Conservation (phyloP, 2,888 invertebrate genomes). For the Watsonalla binaria region DNA sequence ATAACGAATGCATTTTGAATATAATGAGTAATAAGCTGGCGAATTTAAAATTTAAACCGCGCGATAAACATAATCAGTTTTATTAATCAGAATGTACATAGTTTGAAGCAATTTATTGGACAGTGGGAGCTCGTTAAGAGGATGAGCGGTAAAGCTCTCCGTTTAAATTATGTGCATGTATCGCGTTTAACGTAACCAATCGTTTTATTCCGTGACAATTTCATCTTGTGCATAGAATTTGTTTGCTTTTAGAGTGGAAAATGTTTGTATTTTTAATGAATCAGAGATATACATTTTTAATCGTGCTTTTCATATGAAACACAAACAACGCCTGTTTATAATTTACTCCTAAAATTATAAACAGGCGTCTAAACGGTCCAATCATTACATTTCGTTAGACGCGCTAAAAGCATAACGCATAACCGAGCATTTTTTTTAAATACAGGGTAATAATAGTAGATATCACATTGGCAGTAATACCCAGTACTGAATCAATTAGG, state of each 20-base stretch:
- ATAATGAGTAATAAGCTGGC: constrained; percentile 42
- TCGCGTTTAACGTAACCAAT: constrained; percentile 46
- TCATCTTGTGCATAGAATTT: constrained; percentile 11
- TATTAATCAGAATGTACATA: constrained; percentile 61
- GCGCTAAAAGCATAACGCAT: constrained; percentile 41
- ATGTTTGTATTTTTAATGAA: constrained; percentile 5
- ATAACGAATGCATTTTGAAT: constrained; percentile 41
- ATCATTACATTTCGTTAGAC: constrained; percentile 34
- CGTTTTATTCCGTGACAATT: constrained; percentile 32
- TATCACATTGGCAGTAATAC: constrained; percentile 56
- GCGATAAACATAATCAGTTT: constrained; percentile 57
- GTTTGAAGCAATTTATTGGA: constrained; percentile 62
- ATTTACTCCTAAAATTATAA: too few species aligned
- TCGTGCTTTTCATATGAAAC: too few species aligned
- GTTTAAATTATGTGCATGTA: constrained; percentile 53
- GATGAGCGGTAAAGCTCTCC: constrained; percentile 56
- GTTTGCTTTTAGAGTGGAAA: constrained; percentile 10
- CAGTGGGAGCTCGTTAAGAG: constrained; percentile 59
- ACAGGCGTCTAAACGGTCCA: constrained; percentile 32
- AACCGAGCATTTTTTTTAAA: constrained; percentile 39
- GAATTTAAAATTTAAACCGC: constrained; percentile 49
- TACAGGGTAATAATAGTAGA: constrained; percentile 45
- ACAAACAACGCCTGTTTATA: too few species aligned
- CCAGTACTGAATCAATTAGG: constrained; percentile 67
- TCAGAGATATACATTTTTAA: too few species aligned